phyloP scores from a whole-genome alignment of 2,113 vertebrate genomes.

The Neolamprologus longior region DNA sequence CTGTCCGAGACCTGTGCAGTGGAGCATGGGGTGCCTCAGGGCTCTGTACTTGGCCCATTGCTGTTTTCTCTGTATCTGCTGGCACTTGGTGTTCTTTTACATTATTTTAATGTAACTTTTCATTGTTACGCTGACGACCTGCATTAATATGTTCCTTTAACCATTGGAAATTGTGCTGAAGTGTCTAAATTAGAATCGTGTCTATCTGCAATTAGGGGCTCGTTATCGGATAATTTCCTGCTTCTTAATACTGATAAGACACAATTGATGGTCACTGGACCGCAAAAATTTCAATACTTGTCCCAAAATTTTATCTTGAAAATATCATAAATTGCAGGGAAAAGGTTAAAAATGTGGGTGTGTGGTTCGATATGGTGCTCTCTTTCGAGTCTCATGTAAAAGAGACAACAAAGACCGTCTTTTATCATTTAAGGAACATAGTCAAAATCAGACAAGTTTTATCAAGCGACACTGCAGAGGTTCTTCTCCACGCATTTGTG shows the following conservation, averaged over 20 bases:
- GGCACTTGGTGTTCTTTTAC: not conserved
- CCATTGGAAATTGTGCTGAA: not conserved
- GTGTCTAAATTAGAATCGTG: not conserved
- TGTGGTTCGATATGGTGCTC: not conserved
- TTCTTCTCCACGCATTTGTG: not conserved
- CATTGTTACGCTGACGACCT: rapidly evolving
- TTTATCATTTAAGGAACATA: not conserved
- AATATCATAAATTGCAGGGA: not conserved
- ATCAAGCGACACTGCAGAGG: not conserved
- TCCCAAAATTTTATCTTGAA: rapidly evolving
- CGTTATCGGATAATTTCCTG: not conserved
- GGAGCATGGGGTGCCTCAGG: not conserved
- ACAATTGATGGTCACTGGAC: not conserved
- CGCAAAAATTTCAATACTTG: rapidly evolving
- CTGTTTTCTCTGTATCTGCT: not conserved
- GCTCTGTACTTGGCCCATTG: not conserved
- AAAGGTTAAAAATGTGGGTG: not conserved
- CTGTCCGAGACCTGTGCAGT: not conserved
- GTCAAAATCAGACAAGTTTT: not conserved
- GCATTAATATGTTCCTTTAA: not conserved
- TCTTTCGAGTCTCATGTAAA: not conserved
- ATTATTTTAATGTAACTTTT: not conserved
- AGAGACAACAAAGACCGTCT: rapidly evolving
- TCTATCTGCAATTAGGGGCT: not conserved
- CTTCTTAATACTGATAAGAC: not conserved